Evolutionary conservation across 2,888 invertebrate genomes (phyloP).

Genomic region (Alsophila aescularia): DNA sequence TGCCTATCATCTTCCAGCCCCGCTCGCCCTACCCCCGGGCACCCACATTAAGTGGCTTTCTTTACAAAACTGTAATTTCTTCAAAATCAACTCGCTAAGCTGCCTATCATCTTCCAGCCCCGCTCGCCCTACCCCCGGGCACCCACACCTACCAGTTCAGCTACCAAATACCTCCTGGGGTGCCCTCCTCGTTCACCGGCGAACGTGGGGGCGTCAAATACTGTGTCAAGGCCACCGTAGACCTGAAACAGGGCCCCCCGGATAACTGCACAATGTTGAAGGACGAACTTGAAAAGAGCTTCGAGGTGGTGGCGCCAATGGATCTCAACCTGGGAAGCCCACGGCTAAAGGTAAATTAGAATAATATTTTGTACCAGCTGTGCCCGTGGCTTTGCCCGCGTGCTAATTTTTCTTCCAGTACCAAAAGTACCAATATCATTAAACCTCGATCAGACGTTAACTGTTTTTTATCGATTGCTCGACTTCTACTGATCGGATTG

Average conservation of each 20-base stretch:
- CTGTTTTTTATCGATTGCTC: too few relatives aligned
- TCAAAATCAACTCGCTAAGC: not conserved
- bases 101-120: constrained; percentile 4
- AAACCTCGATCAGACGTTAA: too few relatives aligned
- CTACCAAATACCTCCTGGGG: constrained; percentile 57
- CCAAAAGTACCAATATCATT: too few relatives aligned
- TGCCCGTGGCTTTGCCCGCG: too few relatives aligned
- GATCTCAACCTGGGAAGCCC: constrained; percentile 57
- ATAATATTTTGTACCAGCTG: too few relatives aligned
- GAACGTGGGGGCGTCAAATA: constrained; percentile 55
- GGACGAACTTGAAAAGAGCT: constrained; percentile 44
- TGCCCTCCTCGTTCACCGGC: constrained; percentile 60
- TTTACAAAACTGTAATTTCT: too few relatives aligned
- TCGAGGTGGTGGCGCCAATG: constrained; percentile 61
- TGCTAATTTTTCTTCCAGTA: too few relatives aligned
- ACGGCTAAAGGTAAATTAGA: constrained; percentile 42
- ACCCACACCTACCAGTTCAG: constrained; percentile 55
- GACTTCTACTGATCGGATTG: too few relatives aligned
- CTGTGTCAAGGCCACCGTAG: constrained; percentile 48
- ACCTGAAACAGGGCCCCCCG: constrained; percentile 38
- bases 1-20: constrained; percentile 4
- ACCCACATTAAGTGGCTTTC: too few relatives aligned
- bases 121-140: constrained; percentile 44
- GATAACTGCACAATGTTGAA: constrained; percentile 20
- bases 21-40: constrained; percentile 44